These are phyloP conservation scores for Cataglyphis rosenhaueri DNA, from an alignment of 2,888 invertebrate species.

Conservation along the genomic window DNA sequence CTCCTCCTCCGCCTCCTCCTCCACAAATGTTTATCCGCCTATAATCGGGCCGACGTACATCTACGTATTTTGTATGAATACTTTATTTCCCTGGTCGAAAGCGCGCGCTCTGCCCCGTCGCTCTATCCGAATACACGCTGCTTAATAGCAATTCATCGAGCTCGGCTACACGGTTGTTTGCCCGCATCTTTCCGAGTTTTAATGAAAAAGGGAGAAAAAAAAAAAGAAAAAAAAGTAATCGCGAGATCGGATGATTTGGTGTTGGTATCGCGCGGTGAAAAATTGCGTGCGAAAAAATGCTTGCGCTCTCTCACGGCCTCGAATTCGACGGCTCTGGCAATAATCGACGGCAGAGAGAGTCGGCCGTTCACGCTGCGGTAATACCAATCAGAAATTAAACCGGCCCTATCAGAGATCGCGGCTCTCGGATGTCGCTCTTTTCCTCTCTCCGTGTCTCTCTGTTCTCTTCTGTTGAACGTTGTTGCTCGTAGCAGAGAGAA, in stretches of 20 bases:
- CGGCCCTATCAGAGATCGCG: constrained; percentile 79
- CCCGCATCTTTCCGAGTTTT: background rate
- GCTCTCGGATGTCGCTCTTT: constrained; percentile 74
- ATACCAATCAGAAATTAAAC: constrained; percentile 82
- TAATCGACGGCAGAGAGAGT: constrained; percentile 60
- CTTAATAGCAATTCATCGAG: constrained; percentile 47
- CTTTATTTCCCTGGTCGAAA: constrained; percentile 61
- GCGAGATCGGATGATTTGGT: constrained; percentile 23
- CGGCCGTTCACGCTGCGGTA: constrained; percentile 69
- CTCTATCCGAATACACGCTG: constrained; percentile 36
- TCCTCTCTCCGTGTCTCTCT: constrained; percentile 10
- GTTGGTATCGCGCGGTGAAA: constrained; percentile 28
- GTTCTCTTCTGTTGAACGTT: background rate
- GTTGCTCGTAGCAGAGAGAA: constrained; percentile 46
- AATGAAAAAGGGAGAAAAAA: background rate
- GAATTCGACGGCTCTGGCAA: constrained; percentile 40
- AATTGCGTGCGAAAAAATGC: constrained; percentile 64
- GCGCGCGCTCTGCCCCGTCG: constrained; percentile 32
- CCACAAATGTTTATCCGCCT: constrained; percentile 71
- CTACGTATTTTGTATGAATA: constrained; percentile 68
- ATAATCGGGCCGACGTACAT: constrained; percentile 68
- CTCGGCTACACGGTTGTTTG: background rate
- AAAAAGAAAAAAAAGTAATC: background rate
- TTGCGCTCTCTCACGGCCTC: constrained; percentile 67
- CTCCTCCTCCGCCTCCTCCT: constrained; percentile 14